phyloP scores from a whole-genome alignment of 2,113 vertebrate species.

The Maylandia zebra region DNA sequence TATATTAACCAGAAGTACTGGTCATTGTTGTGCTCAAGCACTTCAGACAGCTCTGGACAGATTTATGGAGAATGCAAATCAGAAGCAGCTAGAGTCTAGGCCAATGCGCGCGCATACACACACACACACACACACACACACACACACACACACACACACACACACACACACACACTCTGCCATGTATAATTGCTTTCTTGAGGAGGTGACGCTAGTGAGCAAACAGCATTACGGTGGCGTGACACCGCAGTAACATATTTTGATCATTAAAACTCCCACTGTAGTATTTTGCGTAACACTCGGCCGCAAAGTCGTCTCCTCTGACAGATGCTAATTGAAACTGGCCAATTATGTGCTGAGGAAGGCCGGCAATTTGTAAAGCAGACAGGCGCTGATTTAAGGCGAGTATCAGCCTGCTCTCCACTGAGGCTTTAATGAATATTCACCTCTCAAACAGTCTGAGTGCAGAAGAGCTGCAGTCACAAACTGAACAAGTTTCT shows the following conservation, averaged over 20 bases:
- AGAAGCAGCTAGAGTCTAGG: neutral
- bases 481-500: neutral
- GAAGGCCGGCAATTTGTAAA: constrained; percentile 51
- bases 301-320: constrained; percentile 1
- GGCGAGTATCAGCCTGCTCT: constrained; percentile 2
- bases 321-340: constrained; percentile 67
- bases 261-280: constrained; percentile 49
- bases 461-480: neutral
- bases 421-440: constrained; percentile 29
- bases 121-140: neutral
- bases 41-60: neutral
- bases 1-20: neutral
- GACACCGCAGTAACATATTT: constrained; percentile 28
- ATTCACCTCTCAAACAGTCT: constrained; percentile 27
- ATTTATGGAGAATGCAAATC: neutral
- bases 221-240: neutral
- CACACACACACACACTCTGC: neutral
- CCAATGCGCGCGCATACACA: fast-evolving
- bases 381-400: constrained; percentile 47
- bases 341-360: constrained; percentile 52
- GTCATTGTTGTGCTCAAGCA: neutral
- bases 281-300: constrained; percentile 22
- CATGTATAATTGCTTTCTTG: constrained; percentile 37
- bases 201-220: constrained; percentile 37
- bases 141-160: neutral